Evolutionary conservation across 2,888 invertebrate genomes (phyloP).

Genomic region (Pogonocherus hispidulus): DNA sequence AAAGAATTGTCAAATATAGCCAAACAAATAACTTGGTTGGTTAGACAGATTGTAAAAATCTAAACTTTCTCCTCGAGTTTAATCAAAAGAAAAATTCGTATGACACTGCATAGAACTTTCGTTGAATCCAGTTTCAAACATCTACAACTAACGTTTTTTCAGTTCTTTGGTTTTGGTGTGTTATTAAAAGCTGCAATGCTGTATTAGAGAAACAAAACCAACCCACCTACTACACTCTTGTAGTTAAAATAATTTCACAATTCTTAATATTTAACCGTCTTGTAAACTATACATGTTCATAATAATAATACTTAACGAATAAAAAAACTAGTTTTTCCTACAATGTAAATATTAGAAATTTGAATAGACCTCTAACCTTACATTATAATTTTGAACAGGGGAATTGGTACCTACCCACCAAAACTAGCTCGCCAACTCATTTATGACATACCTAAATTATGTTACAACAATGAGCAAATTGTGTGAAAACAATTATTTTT

Average conservation of each 20-base stretch:
- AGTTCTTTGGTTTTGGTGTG: too few species aligned
- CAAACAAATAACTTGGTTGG: too few species aligned
- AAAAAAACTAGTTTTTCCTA: constrained; percentile 2
- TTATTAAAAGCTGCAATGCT: constrained; percentile 1
- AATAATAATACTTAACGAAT: background rate
- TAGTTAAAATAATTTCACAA: constrained; percentile 10
- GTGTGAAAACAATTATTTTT: constrained; percentile 14
- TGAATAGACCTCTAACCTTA: background rate
- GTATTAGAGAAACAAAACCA: background rate
- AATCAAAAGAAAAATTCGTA: too few species aligned
- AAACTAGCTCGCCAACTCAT: background rate
- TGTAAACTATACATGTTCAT: background rate
- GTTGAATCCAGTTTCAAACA: too few species aligned
- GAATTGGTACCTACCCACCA: background rate
- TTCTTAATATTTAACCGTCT: background rate
- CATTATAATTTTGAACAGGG: too few species aligned
- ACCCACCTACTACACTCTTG: constrained; percentile 9
- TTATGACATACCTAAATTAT: constrained; percentile 9
- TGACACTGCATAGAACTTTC: too few species aligned
- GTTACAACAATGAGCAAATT: constrained; percentile 5
- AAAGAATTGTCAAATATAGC: too few species aligned
- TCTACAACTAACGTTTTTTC: too few species aligned
- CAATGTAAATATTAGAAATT: background rate
- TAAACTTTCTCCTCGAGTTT: too few species aligned
- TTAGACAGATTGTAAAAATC: too few species aligned